phyloP scores from a whole-genome alignment of 2,888 invertebrate species.

The Steinernema hermaphroditum region DNA sequence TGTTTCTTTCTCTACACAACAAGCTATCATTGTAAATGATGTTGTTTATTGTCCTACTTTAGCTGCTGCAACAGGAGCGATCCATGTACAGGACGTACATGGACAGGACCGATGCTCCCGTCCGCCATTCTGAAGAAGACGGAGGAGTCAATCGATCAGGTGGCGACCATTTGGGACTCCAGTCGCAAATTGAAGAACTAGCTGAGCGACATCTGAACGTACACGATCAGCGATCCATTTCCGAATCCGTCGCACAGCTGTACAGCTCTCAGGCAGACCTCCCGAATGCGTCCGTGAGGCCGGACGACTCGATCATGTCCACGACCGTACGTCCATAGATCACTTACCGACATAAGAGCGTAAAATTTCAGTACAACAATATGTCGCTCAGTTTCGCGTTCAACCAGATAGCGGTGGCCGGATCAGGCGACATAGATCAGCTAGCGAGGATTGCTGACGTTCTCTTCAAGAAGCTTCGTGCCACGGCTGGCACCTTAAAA shows the following conservation, averaged over 20 bases:
- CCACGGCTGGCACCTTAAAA: not conserved
- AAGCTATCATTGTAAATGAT: too few relatives aligned
- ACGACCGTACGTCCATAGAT: not conserved
- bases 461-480: not conserved
- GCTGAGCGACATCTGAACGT: not conserved
- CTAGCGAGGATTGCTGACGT: not conserved
- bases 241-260: conserved; percentile 1
- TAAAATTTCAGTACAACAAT: not conserved
- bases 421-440: not conserved
- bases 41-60: too few relatives aligned
- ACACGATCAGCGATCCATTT: not conserved
- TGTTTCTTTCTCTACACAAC: too few relatives aligned
- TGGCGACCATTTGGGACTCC: not conserved
- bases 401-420: not conserved
- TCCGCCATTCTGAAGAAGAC: not conserved
- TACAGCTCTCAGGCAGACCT: not conserved
- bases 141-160: too few relatives aligned
- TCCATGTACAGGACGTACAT: not conserved
- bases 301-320: not conserved
- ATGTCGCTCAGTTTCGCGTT: conserved; percentile 10
- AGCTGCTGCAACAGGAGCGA: not conserved
- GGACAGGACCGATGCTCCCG: not conserved
- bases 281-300: not conserved
- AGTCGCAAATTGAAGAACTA: not conserved
- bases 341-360: not conserved